Conservation (phyloP, 2,113 vertebrate genomes). For the Leiothrix lutea region DNA sequence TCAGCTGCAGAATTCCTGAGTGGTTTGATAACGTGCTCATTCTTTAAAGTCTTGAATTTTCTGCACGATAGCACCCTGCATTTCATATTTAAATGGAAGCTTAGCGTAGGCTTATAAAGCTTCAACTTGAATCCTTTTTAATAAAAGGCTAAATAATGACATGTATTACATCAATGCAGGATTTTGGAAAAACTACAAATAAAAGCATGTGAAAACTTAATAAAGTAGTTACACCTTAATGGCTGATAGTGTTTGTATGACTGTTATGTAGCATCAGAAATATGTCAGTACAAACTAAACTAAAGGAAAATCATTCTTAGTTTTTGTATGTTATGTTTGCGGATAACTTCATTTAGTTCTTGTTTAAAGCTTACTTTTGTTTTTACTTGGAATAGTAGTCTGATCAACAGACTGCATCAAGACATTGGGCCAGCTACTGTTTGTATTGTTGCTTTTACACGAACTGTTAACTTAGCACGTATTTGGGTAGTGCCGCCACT, state of each 20-base stretch:
- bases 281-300: neutral
- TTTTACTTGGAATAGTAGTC: neutral
- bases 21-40: fast-evolving
- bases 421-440: neutral
- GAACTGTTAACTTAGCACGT: fast-evolving
- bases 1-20: neutral
- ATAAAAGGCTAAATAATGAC: neutral
- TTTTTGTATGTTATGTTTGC: neutral
- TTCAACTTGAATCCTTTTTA: neutral
- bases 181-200: neutral
- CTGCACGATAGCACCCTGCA: neutral
- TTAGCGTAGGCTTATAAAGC: neutral
- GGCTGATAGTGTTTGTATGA: fast-evolving
- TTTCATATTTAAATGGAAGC: neutral
- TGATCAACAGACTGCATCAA: neutral
- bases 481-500: neutral
- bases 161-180: neutral
- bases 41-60: neutral
- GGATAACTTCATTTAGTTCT: neutral
- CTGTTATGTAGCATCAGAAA: neutral
- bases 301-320: neutral
- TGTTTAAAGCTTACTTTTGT: neutral
- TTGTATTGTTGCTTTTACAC: neutral
- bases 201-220: neutral
- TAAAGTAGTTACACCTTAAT: neutral